Evolutionary conservation across 2,888 invertebrate genomes (phyloP).

Genomic region (Rhamphomyia laevipes): DNA sequence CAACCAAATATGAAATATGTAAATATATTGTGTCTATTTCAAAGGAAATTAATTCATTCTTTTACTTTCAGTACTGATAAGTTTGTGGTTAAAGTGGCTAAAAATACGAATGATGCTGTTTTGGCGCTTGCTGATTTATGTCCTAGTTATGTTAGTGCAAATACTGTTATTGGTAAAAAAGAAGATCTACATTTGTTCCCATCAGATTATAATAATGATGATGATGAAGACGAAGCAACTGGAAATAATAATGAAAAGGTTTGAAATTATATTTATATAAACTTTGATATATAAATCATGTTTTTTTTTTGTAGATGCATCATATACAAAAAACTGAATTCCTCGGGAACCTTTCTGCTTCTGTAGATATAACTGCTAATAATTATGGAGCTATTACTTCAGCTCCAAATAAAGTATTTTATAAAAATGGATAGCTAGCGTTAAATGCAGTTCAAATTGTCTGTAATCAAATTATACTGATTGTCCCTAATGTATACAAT

Average conservation of each 20-base stretch:
- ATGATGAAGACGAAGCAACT: constrained; percentile 24
- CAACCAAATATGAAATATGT: constrained; percentile 22
- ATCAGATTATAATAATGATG: constrained; percentile 45
- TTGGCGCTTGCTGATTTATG: constrained; percentile 49
- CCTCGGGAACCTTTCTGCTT: too few relatives aligned
- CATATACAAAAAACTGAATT: too few relatives aligned
- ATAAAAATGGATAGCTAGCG: too few relatives aligned
- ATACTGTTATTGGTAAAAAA: constrained; percentile 48
- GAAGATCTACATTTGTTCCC: constrained; percentile 61
- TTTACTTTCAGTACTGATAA: constrained; percentile 48
- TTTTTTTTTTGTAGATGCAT: too few relatives aligned
- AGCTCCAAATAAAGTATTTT: too few relatives aligned
- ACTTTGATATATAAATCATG: too few relatives aligned
- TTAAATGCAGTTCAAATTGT: too few relatives aligned
- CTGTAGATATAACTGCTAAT: too few relatives aligned
- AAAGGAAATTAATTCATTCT: not conserved
- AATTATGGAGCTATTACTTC: too few relatives aligned
- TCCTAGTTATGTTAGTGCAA: constrained; percentile 56
- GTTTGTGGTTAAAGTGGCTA: constrained; percentile 55
- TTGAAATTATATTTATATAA: too few relatives aligned
- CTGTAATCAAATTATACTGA: too few relatives aligned
- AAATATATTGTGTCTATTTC: constrained; percentile 10
- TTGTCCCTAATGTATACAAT: too few relatives aligned
- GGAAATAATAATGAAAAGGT: constrained; percentile 14
- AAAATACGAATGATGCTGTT: constrained; percentile 50